A percentile compares a stretch with the other conserved stretches of the same genome.
Evolutionary conservation across 2,113 vertebrate genomes (phyloP).

Genomic region (Plecturocebus donacophilus): DNA sequence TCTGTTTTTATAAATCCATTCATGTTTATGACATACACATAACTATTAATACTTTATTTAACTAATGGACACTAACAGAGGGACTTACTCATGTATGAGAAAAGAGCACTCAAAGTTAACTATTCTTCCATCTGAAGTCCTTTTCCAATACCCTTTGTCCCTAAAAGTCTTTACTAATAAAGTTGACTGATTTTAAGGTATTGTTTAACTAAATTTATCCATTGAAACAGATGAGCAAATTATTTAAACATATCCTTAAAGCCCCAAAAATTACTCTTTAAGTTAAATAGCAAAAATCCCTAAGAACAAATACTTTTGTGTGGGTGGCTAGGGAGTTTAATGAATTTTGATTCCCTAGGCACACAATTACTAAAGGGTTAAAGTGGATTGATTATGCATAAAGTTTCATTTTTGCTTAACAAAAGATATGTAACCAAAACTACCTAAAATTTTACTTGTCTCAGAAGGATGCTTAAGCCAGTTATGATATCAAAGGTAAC

Average conservation of each 20-base stretch:
- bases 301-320: not conserved
- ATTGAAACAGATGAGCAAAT: not conserved
- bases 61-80: not conserved
- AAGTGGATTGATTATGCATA: not conserved
- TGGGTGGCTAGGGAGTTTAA: not conserved
- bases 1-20: not conserved
- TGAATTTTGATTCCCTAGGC: not conserved
- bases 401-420: not conserved
- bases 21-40: not conserved
- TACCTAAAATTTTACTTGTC: not conserved
- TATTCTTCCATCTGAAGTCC: not conserved
- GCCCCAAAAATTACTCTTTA: not conserved
- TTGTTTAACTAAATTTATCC: not conserved
- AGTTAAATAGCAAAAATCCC: not conserved
- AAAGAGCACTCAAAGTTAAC: not conserved
- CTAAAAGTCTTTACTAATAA: not conserved
- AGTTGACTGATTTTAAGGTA: not conserved
- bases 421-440: not conserved
- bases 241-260: constrained; percentile 4
- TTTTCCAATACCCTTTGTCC: not conserved
- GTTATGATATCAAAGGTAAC: not conserved
- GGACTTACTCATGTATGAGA: not conserved
- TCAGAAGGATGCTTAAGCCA: not conserved
- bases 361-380: not conserved
- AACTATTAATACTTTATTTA: not conserved